Base-by-base conservation (phyloP, 2,888 invertebrate species). In the Omphaloscelis lunosa region DNA sequence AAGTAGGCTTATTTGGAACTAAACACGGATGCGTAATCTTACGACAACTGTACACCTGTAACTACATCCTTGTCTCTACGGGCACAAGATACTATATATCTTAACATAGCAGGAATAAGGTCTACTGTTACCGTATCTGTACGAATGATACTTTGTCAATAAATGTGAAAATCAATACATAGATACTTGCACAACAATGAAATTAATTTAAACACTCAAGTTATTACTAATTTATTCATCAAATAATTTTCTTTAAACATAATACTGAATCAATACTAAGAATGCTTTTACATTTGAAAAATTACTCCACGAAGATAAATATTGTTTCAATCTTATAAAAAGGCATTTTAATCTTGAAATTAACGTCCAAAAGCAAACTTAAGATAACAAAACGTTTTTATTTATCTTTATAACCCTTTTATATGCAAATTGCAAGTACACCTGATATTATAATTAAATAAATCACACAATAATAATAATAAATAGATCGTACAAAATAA, bases 221-320 rank as follows among this genome's bases (percentile, higher is more conserved):
- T 81, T 72, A 72, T 63, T 66, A 34, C 72, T 82, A 66, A 77
- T 87, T 77, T 80, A 80, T 75, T 80, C 65, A 56, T 63, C 58
- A 56, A 72, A 72, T 56, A 76, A 76, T 79, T 68, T 72, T 45
- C 53, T 59, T 56, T 66, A 56, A 56, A n/a, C 8, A 66, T 76
- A 66, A 75, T 70, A 75, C 66, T 73, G 70, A 53, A 72, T 75
- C 61, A 27, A 59, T 77, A 67, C 41, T 59, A 17, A 78, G 27
- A 73, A 53, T 41, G n/a, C 23, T 85, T 76, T 66, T 59, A 75
- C 29, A 71, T 58, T 56, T 66, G 56, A 39, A 69, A 63, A 27
- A 58, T 29, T 29, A 48, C 2, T 53, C 4, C 9, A 34, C 9
- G 39, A 66, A 53, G 6, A 39, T 65, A 15, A 48, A 48, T 66